Evolutionary conservation across 2,888 invertebrate species (phyloP).

Genomic region (Lepidonotus clava): DNA sequence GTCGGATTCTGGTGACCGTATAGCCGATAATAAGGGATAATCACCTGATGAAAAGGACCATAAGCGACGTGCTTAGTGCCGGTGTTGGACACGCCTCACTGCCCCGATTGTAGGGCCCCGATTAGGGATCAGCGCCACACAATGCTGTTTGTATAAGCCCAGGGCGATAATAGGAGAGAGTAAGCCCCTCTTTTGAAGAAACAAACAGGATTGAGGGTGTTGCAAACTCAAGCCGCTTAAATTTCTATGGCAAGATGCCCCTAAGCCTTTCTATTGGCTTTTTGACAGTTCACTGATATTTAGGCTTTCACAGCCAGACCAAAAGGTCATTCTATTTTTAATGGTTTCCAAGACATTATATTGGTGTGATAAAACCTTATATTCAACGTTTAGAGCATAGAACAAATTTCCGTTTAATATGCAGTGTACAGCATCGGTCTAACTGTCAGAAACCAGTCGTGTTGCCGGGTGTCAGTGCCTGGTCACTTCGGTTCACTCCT

Average conservation of each 20-base stretch:
- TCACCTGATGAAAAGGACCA: not conserved
- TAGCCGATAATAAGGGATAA: slow-evolving; percentile 10
- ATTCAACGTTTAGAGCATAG: no score
- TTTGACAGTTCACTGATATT: no score
- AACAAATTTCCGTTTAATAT: no score
- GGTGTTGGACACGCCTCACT: not conserved
- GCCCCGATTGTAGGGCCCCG: not conserved
- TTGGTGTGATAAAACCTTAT: no score
- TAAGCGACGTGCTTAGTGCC: not conserved
- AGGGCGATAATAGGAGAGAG: not conserved
- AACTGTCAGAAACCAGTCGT: no score
- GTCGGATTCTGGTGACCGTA: no score
- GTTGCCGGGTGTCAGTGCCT: no score
- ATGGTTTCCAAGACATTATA: no score
- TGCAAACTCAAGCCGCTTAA: not conserved
- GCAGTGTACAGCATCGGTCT: no score
- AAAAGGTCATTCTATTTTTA: no score
- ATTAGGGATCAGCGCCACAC: not conserved
- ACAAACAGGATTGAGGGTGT: not conserved
- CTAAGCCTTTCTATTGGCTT: not conserved
- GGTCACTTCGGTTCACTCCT: no score
- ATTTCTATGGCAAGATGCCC: not conserved
- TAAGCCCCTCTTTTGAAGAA: not conserved
- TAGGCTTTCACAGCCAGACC: no score
- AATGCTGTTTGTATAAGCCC: not conserved